phyloP scores from a whole-genome alignment of 2,797 vertebrate species.

The Calcarius lapponicus region DNA sequence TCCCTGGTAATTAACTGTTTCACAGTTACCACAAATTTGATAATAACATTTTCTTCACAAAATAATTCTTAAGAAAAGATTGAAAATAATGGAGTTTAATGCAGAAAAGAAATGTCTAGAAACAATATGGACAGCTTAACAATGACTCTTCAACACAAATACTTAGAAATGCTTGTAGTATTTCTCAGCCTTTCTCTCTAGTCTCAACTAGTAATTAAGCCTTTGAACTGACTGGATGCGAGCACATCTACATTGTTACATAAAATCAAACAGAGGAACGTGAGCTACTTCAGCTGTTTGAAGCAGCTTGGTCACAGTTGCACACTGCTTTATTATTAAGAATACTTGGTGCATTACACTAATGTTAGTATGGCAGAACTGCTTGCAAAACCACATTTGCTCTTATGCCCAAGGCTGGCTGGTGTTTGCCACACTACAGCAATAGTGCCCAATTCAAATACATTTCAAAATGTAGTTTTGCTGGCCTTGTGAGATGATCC shows the following conservation, averaged over 20 bases:
- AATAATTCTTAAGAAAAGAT: background rate
- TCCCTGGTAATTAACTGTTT: background rate
- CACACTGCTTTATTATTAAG: background rate
- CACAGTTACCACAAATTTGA: background rate
- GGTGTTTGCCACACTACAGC: background rate
- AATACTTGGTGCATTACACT: background rate
- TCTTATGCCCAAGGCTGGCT: background rate
- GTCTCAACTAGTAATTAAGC: background rate
- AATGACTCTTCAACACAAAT: background rate
- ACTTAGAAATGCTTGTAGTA: background rate
- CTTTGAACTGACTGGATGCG: background rate
- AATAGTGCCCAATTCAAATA: background rate
- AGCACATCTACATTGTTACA: background rate
- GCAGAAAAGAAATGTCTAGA: background rate
- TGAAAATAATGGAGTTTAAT: background rate
- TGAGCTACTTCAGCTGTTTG: background rate
- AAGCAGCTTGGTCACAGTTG: background rate
- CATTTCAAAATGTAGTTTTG: background rate
- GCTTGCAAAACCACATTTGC: background rate
- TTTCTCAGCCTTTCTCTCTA: background rate
- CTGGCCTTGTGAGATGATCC: background rate
- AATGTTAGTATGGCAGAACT: rapidly evolving
- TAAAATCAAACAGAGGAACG: background rate
- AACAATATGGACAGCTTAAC: background rate
- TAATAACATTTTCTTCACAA: background rate